These are phyloP conservation scores for Catagonus wagneri DNA, from an alignment of 2,113 vertebrate genomes.

Conservation along the genomic window DNA sequence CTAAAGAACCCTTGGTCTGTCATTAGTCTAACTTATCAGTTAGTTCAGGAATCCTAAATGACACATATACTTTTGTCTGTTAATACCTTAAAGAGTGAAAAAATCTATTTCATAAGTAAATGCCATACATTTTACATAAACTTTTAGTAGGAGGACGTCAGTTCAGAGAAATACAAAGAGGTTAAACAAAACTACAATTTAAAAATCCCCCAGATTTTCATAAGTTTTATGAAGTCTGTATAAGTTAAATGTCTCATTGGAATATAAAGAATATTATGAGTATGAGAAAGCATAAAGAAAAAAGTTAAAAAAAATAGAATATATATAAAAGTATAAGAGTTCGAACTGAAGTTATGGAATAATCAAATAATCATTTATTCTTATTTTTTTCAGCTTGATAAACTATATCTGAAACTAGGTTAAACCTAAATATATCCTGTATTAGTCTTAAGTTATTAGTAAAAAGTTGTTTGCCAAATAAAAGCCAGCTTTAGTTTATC, in stretches of 20 bases:
- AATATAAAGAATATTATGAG: slow-evolving; percentile 10
- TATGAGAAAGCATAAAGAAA: not conserved
- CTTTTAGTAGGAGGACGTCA: not conserved
- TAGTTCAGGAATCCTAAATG: slow-evolving; percentile 21
- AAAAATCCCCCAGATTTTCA: not conserved
- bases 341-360: not conserved
- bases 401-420: not conserved
- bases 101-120: slow-evolving; percentile 16
- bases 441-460: slow-evolving; percentile 46
- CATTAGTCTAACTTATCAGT: not conserved
- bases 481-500: slow-evolving; percentile 37
- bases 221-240: slow-evolving; percentile 40
- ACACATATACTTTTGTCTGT: not conserved
- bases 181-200: not conserved
- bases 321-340: not conserved
- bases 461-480: slow-evolving; percentile 19
- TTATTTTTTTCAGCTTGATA: slow-evolving; percentile 2
- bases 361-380: slow-evolving; percentile 35
- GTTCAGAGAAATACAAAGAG: slow-evolving; percentile 32
- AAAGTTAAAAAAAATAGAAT: not conserved
- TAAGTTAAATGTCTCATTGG: not conserved
- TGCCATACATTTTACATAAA: not conserved
- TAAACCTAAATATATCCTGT: too few species aligned
- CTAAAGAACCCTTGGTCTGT: not conserved
- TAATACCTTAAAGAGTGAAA: slow-evolving; percentile 18